Evolutionary conservation across 2,797 vertebrate genomes (phyloP), one percentile per base, ranked within the genome.

Genomic region (Potorous gilbertii): DNA sequence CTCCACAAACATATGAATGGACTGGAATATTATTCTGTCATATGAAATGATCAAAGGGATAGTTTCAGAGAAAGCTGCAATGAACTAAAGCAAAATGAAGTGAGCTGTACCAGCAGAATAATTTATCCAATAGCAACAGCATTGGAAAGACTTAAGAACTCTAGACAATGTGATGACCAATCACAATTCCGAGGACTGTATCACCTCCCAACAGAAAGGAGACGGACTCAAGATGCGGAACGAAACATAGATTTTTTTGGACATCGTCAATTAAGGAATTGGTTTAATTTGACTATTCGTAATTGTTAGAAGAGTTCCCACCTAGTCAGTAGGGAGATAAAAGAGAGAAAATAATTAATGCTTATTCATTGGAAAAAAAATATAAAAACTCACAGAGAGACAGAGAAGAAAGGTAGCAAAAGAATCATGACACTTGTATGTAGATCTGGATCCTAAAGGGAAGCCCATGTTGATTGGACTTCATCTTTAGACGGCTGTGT

Each of bases 341-440:
- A 81, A 81, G 6, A 28, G 24, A 50, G 40, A 50, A 50, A 87
- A 66, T 46, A 40, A 40, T 34, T 50, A 87, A 50, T 87, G 74
- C 21, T 87, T 50, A 50, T 50, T 87, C 46, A 50, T 87, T 87
- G 21, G 27, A 28, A 24, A 40, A 28, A 81, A 34, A 62, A 31
- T 55, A 90, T 3, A 54, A 95, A 94, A 66, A 34, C 55, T 14
- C 46, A 66, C 24, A 93, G 40, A 12, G 3, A 52, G 31, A 94
- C n/a, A 92, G 14, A 55, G 0, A 74, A 5, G 94, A 0, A 56
- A 92, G 74, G 55, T 92, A 55, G 94, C 31, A 57, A 55, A 81
- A 34, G 90, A 92, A 96, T 27, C 27, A 12, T 56, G 40, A 28
- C 74, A 66, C 91, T 93, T 93, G 93, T 57, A 94, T 94, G 89